Percentiles rank a stretch among this genome's conserved stretches.
Conservation (phyloP, 2,888 invertebrate species). For the Priocnemis perturbator region DNA sequence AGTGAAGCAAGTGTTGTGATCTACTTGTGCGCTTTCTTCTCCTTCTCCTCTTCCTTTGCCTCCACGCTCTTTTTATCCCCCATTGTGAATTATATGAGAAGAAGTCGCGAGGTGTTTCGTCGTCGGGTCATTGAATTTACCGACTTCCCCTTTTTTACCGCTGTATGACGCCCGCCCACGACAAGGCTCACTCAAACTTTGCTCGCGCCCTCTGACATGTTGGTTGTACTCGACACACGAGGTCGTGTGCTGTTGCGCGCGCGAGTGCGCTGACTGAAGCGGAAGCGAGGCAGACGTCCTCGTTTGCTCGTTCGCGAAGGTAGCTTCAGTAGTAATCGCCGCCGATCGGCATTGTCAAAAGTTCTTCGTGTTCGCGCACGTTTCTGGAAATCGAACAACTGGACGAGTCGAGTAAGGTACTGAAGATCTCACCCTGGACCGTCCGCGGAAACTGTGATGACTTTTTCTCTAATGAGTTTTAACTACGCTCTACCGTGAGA, state of each 20-base stretch:
- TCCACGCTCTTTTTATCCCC: conserved; percentile 6
- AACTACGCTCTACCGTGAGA: too few species aligned
- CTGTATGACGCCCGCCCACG: conserved; percentile 30
- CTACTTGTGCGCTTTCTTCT: conserved; percentile 32
- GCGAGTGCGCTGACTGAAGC: conserved; percentile 37
- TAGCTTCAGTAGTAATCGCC: neutral
- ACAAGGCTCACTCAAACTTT: neutral
- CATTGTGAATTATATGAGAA: too few species aligned
- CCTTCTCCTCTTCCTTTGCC: neutral
- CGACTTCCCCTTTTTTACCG: conserved; percentile 33
- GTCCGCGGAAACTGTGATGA: too few species aligned
- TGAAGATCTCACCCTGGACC: too few species aligned
- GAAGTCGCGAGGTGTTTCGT: too few species aligned
- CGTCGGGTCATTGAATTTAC: neutral
- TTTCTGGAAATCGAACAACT: too few species aligned
- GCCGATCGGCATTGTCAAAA: neutral
- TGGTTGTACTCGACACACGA: neutral
- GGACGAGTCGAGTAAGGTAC: too few species aligned
- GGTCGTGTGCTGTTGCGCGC: neutral
- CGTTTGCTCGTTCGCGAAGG: conserved; percentile 7
- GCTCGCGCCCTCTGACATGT: neutral
- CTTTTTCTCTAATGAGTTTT: too few species aligned
- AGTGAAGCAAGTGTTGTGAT: conserved; percentile 65
- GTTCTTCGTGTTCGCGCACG: too few species aligned
- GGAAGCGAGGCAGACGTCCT: conserved; percentile 18